phyloP scores from a whole-genome alignment of 2,888 invertebrate genomes.

The Mesochorus sp. region DNA sequence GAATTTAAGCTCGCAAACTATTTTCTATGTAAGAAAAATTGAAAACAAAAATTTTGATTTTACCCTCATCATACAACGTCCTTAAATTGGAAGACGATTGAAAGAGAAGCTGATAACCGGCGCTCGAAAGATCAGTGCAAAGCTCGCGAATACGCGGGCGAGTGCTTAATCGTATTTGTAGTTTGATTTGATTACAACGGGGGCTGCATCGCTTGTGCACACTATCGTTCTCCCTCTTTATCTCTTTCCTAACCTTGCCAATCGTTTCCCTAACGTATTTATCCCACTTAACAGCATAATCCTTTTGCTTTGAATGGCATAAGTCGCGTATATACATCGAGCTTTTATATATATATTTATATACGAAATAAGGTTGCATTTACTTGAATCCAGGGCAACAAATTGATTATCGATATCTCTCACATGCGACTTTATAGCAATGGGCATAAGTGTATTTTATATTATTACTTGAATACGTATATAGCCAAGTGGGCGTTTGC shows the following conservation, averaged over 20 bases:
- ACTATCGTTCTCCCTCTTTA: slow-evolving; percentile 23
- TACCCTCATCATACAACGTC: not conserved
- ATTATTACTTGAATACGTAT: not conserved
- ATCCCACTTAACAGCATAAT: slow-evolving; percentile 14
- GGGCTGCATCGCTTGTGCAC: not conserved
- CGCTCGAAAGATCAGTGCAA: slow-evolving; percentile 35
- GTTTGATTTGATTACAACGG: slow-evolving; percentile 53
- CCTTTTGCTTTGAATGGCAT: slow-evolving; percentile 28
- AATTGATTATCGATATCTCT: slow-evolving; percentile 53
- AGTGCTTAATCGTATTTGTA: slow-evolving; percentile 54
- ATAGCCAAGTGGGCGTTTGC: not conserved
- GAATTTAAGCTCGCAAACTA: too few species aligned
- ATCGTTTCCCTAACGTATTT: slow-evolving; percentile 7
- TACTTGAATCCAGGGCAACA: slow-evolving; percentile 47
- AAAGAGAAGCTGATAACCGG: not conserved
- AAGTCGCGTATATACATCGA: not conserved
- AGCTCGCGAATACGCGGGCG: slow-evolving; percentile 37
- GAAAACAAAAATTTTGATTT: not conserved
- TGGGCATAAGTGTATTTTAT: not conserved
- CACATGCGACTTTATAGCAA: slow-evolving; percentile 23
- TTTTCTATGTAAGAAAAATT: not conserved
- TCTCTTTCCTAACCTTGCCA: not conserved
- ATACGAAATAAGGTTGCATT: slow-evolving; percentile 43
- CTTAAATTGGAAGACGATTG: not conserved
- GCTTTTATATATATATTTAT: not conserved